A percentile compares a stretch with the other conserved stretches of the same genome.
Evolutionary conservation across 2,888 invertebrate genomes (phyloP).

Genomic region (Trichogramma evanescens): DNA sequence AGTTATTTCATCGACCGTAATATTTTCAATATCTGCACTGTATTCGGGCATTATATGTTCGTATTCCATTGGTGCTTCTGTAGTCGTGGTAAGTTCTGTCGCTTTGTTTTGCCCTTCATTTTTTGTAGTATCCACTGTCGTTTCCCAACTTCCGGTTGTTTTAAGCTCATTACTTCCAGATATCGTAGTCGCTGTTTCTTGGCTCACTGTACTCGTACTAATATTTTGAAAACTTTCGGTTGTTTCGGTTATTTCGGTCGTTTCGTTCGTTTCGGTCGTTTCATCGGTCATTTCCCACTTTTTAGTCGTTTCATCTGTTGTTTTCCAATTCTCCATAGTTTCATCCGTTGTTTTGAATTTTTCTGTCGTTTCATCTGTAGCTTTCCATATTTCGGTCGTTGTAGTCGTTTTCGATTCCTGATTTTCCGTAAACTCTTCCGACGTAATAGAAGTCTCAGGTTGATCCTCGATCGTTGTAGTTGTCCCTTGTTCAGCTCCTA

Average conservation of each 20-base stretch:
- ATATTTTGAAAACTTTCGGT: no score
- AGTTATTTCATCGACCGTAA: slow-evolving; percentile 40
- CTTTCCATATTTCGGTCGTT: neutral
- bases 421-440: neutral
- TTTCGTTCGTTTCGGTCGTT: no score
- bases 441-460: neutral
- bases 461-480: neutral
- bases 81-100: neutral
- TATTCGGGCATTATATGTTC: slow-evolving; percentile 49
- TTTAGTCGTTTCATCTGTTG: neutral
- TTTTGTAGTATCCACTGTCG: neutral
- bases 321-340: neutral
- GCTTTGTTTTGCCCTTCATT: neutral
- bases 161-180: neutral
- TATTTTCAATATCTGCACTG: slow-evolving; percentile 41
- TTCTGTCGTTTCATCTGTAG: neutral
- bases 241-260: no score
- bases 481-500: neutral
- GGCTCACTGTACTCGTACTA: neutral
- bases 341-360: neutral
- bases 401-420: neutral
- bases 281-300: neutral
- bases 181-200: neutral
- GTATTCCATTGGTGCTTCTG: slow-evolving; percentile 42
- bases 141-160: neutral